Evolutionary conservation across 2,113 vertebrate species (phyloP).

Genomic region (Seriola rivoliana): DNA sequence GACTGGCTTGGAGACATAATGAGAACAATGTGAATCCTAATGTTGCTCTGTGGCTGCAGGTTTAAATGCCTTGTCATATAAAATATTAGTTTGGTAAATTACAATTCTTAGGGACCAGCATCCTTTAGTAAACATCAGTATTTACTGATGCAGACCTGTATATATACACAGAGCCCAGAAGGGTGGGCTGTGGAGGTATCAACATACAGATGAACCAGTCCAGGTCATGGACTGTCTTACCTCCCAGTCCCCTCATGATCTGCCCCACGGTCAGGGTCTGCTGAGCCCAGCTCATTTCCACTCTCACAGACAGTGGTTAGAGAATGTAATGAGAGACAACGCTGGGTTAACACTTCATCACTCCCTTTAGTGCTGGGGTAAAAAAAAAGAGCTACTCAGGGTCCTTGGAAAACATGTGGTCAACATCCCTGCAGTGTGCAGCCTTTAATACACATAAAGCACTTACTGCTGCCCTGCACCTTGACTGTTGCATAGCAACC

Average conservation of each 20-base stretch:
- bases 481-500: conserved; percentile 79
- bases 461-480: conserved; percentile 59
- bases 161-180: background rate
- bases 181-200: conserved; percentile 23
- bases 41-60: no score
- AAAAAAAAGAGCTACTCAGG: conserved; percentile 20
- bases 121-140: background rate
- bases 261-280: background rate
- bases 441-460: conserved; percentile 72
- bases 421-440: conserved; percentile 35
- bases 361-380: conserved; percentile 28
- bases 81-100: background rate
- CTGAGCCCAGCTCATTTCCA: background rate
- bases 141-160: background rate
- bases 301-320: background rate
- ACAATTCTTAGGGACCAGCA: no score
- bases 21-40: no score
- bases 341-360: conserved; percentile 22
- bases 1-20: no score
- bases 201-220: background rate
- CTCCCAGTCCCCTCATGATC: background rate
- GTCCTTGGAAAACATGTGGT: conserved; percentile 26
- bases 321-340: conserved; percentile 14
- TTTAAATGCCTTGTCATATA: background rate
- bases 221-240: background rate